These are phyloP conservation scores for Rallus crepitans DNA, from an alignment of 2,797 vertebrate species.

Conservation along the genomic window DNA sequence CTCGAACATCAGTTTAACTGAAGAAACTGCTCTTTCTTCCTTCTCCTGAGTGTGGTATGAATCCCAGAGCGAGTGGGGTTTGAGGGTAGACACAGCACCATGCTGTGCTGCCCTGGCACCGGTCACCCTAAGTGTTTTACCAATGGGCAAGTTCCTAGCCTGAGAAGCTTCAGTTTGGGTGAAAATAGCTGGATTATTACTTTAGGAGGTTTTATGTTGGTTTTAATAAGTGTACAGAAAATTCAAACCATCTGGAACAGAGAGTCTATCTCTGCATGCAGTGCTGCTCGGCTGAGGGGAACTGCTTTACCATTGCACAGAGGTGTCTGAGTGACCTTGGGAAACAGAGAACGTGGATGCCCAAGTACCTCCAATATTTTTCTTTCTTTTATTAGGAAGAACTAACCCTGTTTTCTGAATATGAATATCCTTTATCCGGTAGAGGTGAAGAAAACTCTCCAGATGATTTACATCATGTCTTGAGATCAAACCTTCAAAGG, in stretches of 20 bases:
- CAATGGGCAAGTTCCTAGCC: background rate
- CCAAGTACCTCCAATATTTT: background rate
- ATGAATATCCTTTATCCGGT: background rate
- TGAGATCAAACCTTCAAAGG: background rate
- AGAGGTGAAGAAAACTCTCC: background rate
- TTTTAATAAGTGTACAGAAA: background rate
- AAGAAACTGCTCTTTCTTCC: background rate
- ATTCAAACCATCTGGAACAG: background rate
- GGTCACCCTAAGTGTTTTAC: background rate
- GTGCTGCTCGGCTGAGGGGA: background rate
- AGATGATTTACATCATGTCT: background rate
- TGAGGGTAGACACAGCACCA: background rate
- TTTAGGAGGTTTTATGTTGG: background rate
- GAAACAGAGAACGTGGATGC: background rate
- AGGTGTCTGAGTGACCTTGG: background rate
- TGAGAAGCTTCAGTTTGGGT: background rate
- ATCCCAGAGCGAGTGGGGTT: background rate
- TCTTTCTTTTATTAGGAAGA: background rate
- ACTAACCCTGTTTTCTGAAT: background rate
- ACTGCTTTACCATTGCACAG: background rate
- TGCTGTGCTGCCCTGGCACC: rapidly evolving
- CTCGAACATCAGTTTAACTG: background rate
- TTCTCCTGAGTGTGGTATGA: background rate
- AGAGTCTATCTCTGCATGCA: background rate
- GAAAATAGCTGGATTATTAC: background rate